These are phyloP conservation scores for Urechis unicinctus DNA, from an alignment of 2,888 invertebrate genomes.

Conservation along the genomic window DNA sequence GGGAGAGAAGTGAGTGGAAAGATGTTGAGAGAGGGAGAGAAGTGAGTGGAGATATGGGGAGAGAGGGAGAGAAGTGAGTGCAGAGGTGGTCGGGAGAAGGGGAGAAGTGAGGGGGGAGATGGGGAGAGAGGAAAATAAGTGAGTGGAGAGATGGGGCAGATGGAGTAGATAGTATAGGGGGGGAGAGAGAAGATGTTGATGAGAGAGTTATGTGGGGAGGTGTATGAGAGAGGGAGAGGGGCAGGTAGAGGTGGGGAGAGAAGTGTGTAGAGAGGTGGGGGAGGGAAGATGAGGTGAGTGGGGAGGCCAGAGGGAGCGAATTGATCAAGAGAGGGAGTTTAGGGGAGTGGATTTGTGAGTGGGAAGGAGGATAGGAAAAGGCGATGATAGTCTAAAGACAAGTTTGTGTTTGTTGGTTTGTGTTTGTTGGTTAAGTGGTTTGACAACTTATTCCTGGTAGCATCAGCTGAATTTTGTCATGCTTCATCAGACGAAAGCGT, in stretches of 20 bases:
- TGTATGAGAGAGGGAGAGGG: not conserved
- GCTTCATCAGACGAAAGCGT: constrained; percentile 27
- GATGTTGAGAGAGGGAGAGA: not conserved
- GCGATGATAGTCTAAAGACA: too few species aligned
- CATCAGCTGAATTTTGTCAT: not conserved
- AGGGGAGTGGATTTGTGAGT: too few species aligned
- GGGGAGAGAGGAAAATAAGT: not conserved
- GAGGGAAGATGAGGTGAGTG: not conserved
- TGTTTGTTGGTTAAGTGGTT: too few species aligned
- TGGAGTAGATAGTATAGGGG: not conserved
- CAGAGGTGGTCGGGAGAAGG: not conserved
- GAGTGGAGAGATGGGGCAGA: not conserved
- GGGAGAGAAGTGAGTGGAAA: not conserved
- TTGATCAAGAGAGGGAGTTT: too few species aligned
- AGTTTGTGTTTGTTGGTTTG: too few species aligned
- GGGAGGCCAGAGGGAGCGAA: not conserved
- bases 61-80: not conserved
- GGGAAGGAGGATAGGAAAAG: too few species aligned
- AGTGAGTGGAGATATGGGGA: not conserved
- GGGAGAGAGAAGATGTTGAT: not conserved
- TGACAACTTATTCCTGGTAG: too few species aligned
- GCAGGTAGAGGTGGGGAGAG: not conserved
- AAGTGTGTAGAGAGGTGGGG: not conserved
- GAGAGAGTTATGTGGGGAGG: not conserved
- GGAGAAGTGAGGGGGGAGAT: not conserved